Evolutionary conservation across 2,888 invertebrate genomes (phyloP), one percentile per base, ranked within the genome.

Genomic region (Rotaria sp.): DNA sequence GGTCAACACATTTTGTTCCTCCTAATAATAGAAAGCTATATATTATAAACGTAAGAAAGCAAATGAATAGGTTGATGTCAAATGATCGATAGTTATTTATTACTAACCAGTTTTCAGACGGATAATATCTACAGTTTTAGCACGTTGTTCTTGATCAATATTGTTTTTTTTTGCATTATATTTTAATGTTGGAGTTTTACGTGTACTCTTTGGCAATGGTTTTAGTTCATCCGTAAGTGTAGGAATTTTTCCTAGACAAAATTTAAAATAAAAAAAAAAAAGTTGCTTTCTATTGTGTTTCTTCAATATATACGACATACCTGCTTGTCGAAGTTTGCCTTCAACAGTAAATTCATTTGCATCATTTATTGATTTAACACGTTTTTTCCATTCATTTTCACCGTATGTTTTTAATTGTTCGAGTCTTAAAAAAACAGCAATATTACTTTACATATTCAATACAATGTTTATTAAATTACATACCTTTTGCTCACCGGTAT

Each of bases 301-400:
- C 21, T 4, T 24, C 4, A 55, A 21, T 2, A 55, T 5, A n/a
- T 11, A 38, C 26, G 21, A 24, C 26, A 24, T 74, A 74, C 74
- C 74, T 24, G 74, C 41, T 74, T 74, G 74, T 38, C 74, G 74
- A 74, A 74, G 74, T 74, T 74, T 74, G 24, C 74, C 74, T 41
- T 74, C 74, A 0, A 74, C 41, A 74, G 74, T 74, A 74, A 74
- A 74, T 38, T 74, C 74, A 74, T 74, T 74, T 1, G 74, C 74
- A 24, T 74, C 74, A 74, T 74, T 74, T 2, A 15, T n/a, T 74
- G 74, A 74, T 74, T 74, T 35, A 8, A 74, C 24, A 74, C 74
- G 74, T 74, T 74, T 74, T 74, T 74, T 74, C 74, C 74, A 74
- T 74, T 74, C 74, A 74, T 74, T 74, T 74, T 74, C 74, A 38